These are phyloP conservation scores for Lasioglossum pauxillum DNA, from an alignment of 2,888 invertebrate species.

Conservation along the genomic window DNA sequence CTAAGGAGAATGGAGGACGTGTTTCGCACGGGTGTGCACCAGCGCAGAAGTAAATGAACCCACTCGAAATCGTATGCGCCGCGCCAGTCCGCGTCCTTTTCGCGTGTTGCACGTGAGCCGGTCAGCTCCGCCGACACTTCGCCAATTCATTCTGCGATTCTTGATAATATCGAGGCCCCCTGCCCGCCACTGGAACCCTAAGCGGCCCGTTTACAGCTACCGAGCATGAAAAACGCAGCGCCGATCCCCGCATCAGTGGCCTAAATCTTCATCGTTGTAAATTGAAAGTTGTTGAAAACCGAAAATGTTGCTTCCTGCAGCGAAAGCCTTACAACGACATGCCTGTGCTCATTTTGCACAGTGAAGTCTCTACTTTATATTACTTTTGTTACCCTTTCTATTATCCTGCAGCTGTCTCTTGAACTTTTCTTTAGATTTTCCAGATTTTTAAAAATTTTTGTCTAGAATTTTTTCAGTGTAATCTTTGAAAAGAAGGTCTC, in stretches of 20 bases:
- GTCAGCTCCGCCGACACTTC: constrained; percentile 64
- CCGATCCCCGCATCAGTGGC: background rate
- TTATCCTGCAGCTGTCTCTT: background rate
- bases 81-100: constrained; percentile 69
- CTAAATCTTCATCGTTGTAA: background rate
- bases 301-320: background rate
- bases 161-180: constrained; percentile 67
- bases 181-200: background rate
- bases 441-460: background rate
- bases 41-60: constrained; percentile 68
- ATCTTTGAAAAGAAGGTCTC: background rate
- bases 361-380: background rate
- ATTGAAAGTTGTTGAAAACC: background rate
- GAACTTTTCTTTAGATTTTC: background rate
- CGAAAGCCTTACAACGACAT: background rate
- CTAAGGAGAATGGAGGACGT: constrained; percentile 3
- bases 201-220: background rate
- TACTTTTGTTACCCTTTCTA: background rate
- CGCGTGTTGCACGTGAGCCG: constrained; percentile 69
- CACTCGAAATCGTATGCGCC: constrained; percentile 71
- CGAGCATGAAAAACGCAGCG: constrained; percentile 16
- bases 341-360: background rate
- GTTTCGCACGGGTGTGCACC: constrained; percentile 53
- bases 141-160: constrained; percentile 65
- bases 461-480: background rate